These are phyloP conservation scores for Baronia brevicornis DNA, from an alignment of 2,888 invertebrate species.

Conservation along the genomic window DNA sequence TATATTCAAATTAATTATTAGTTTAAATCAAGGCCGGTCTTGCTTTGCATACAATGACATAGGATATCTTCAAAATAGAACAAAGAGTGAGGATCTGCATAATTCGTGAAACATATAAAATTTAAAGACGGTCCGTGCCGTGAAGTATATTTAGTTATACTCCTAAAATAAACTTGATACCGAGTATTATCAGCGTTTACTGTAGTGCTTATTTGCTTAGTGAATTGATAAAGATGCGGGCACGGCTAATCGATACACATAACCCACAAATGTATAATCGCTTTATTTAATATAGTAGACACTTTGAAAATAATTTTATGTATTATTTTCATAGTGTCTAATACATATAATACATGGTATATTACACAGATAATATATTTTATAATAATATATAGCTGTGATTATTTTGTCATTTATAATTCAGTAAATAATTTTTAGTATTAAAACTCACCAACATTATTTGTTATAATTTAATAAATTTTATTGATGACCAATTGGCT, in stretches of 20 bases:
- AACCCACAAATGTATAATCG: slow-evolving; percentile 4
- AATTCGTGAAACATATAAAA: slow-evolving; percentile 5
- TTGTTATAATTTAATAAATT: too few relatives aligned
- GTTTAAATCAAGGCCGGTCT: neutral
- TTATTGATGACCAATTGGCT: too few relatives aligned
- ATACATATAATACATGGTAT: too few relatives aligned
- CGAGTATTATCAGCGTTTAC: slow-evolving; percentile 25
- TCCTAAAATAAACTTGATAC: slow-evolving; percentile 25
- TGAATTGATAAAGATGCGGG: slow-evolving; percentile 41
- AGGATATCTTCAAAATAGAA: too few relatives aligned
- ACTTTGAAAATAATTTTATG: slow-evolving; percentile 1
- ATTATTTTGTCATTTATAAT: too few relatives aligned
- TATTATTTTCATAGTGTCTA: neutral
- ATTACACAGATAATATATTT: too few relatives aligned
- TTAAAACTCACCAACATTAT: too few relatives aligned
- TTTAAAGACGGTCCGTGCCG: slow-evolving; percentile 7
- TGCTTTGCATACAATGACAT: slow-evolving; percentile 1
- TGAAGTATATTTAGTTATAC: slow-evolving; percentile 18
- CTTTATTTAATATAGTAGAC: slow-evolving; percentile 1
- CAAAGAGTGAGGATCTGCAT: slow-evolving; percentile 1
- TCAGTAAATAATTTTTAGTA: too few relatives aligned
- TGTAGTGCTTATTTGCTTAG: slow-evolving; percentile 35
- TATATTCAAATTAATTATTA: too few relatives aligned
- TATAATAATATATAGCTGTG: too few relatives aligned
- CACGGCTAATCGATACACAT: slow-evolving; percentile 34